Evolutionary conservation across 2,113 vertebrate species (phyloP), one percentile per base, ranked within the genome.

Genomic region (Epinephelus moara): DNA sequence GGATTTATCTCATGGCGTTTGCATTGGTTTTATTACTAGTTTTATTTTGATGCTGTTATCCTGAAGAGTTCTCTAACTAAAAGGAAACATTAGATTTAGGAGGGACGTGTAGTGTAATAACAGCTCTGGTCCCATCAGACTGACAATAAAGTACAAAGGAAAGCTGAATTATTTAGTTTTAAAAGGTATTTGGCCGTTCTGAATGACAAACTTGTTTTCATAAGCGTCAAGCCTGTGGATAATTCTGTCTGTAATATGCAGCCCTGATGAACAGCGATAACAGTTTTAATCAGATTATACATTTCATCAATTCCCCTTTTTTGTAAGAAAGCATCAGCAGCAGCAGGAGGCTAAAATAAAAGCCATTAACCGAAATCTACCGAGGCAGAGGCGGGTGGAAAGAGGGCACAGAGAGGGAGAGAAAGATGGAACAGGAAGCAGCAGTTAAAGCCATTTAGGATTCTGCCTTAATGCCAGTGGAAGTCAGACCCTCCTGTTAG

Each of bases 401-500:
- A 21, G 19, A 13, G 4, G 37, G 27, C 42, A 27, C 19, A 55
- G 37, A 50, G 47, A 17, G 37, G 40, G 53, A 17, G 47, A 40
- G 59, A 17, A 9, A 45, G 23, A 47, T 61, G 14, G 62, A 72
- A 8, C 19, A 63, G 59, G 62, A 70, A 33, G 45, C 30, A 42
- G 63, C 21, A 0, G 56, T 81, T 81, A 0, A 47, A 75, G 45
- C 55, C 76, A 64, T 75, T 80, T 59, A 59, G 62, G 49, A 60
- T 62, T 11, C 15, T 23, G 10, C 76, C 70, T 78, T 63, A 74
- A 77, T 62, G 73, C 49, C 40, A 13, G 25, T 55, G 49, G 33
- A 78, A 82, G 50, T 75, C 68, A 42, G 59, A 59, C 50, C n/a
- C 61, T 75, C 61, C 57, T 66, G 45, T 61, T 79, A 45, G 77